Evolutionary conservation across 2,113 vertebrate species (phyloP).

Genomic region (Percopsis transmontana): DNA sequence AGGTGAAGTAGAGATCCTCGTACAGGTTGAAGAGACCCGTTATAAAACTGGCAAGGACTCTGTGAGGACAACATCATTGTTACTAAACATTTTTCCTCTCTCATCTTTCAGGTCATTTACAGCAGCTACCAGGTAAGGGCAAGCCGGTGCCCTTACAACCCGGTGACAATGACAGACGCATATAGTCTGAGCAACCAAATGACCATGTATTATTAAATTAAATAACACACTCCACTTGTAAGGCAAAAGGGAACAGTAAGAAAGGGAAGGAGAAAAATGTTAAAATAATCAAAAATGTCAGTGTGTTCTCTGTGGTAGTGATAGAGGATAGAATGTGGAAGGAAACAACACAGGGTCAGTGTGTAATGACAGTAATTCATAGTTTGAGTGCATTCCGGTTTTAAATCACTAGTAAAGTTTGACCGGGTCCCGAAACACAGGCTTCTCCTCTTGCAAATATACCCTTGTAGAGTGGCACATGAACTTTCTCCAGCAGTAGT

Average conservation of each 20-base stretch:
- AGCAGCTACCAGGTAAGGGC: no score
- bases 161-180: not conserved
- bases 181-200: not conserved
- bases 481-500: no score
- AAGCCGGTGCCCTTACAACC: not conserved
- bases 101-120: not conserved
- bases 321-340: not conserved
- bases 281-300: not conserved
- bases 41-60: conserved; percentile 90
- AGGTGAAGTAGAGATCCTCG: conserved; percentile 96
- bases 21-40: conserved; percentile 92
- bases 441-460: no score
- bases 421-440: no score
- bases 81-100: no score
- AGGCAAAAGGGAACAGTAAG: not conserved
- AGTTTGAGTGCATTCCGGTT: no score
- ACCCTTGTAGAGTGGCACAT: no score
- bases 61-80: conserved; percentile 53
- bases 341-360: conserved; percentile 3
- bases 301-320: conserved; percentile 8
- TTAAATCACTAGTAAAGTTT: no score
- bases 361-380: not conserved
- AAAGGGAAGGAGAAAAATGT: not conserved
- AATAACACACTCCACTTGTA: no score
- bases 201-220: no score